Evolutionary conservation across 2,113 vertebrate species (phyloP).

Genomic region (Lamprologus ornatipinnis): DNA sequence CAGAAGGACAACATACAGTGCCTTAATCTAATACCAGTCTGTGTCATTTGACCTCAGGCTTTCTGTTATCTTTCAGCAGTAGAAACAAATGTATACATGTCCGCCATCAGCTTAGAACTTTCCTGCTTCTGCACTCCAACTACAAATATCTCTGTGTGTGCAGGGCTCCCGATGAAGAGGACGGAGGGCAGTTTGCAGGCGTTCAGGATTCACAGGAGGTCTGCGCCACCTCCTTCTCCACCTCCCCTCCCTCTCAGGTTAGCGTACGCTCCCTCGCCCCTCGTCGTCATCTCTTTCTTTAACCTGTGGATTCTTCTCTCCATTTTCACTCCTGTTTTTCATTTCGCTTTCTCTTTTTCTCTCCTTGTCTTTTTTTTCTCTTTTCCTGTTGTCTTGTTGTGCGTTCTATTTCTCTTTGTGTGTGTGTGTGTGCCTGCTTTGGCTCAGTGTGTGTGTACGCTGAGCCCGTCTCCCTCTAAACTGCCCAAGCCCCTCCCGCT

Average conservation of each 20-base stretch:
- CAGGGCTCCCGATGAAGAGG: conserved; percentile 81
- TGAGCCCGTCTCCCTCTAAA: conserved; percentile 65
- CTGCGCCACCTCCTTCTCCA: conserved; percentile 97
- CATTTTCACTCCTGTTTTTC: conserved; percentile 25
- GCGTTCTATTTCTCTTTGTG: not conserved
- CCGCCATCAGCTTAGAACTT: accelerated
- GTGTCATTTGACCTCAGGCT: not conserved
- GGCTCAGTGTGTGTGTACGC: conserved; percentile 61
- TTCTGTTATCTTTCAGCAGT: not conserved
- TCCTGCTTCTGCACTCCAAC: not conserved
- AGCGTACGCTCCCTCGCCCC: not conserved
- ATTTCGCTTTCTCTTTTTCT: conserved; percentile 14
- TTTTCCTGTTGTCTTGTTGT: not conserved
- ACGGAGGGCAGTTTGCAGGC: conserved; percentile 72
- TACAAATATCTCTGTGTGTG: not conserved
- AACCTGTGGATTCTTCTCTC: not conserved
- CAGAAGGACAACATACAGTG: not conserved
- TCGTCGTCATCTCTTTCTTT: not conserved
- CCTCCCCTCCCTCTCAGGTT: conserved; percentile 96
- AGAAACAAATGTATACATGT: not conserved
- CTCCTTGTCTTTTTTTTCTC: not conserved
- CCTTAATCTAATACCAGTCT: accelerated
- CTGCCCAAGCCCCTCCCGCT: conserved; percentile 61
- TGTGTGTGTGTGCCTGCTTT: accelerated
- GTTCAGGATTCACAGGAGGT: conserved; percentile 97